Evolutionary conservation across 1,140 invertebrate species (phyloP).

Genomic region (Drosophila pallidifrons): DNA sequence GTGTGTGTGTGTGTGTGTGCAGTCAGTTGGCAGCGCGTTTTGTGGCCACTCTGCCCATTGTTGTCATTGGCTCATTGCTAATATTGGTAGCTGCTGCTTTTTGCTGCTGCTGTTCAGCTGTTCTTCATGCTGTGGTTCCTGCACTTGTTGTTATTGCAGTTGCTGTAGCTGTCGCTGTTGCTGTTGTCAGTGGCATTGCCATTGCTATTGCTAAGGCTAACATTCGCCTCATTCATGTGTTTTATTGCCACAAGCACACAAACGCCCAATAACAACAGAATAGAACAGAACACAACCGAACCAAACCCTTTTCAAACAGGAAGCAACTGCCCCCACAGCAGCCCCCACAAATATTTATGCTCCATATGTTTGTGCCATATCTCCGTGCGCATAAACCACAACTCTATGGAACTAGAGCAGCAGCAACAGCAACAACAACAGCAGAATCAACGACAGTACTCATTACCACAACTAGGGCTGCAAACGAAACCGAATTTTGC

Average conservation of each 20-base stretch:
- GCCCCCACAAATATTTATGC: slow-evolving; percentile 69
- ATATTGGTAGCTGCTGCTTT: slow-evolving; percentile 71
- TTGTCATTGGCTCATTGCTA: slow-evolving; percentile 79
- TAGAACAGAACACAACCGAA: slow-evolving; percentile 38
- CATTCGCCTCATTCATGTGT: slow-evolving; percentile 74
- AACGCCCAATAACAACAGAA: slow-evolving; percentile 36
- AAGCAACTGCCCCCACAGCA: slow-evolving; percentile 4
- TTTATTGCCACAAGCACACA: slow-evolving; percentile 67
- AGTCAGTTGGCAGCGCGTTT: slow-evolving; percentile 51
- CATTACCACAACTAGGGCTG: slow-evolving; percentile 50
- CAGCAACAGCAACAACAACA: slow-evolving; percentile 48
- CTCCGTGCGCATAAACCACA: slow-evolving; percentile 75
- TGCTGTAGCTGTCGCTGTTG: slow-evolving; percentile 33
- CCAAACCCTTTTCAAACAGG: slow-evolving; percentile 40
- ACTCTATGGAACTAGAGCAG: slow-evolving; percentile 71
- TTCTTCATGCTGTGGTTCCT: slow-evolving; percentile 1
- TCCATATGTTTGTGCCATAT: slow-evolving; percentile 79
- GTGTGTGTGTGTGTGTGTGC: slow-evolving; percentile 11
- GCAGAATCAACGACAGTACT: slow-evolving; percentile 22
- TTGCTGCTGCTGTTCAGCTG: slow-evolving; percentile 20
- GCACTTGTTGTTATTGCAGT: slow-evolving; percentile 3
- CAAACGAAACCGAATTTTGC: slow-evolving; percentile 2
- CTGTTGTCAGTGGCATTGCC: slow-evolving; percentile 67
- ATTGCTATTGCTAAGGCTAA: slow-evolving; percentile 54
- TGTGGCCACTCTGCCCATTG: slow-evolving; percentile 69